Conservation (phyloP, 2,888 invertebrate species). For the Cotesia congregata region DNA sequence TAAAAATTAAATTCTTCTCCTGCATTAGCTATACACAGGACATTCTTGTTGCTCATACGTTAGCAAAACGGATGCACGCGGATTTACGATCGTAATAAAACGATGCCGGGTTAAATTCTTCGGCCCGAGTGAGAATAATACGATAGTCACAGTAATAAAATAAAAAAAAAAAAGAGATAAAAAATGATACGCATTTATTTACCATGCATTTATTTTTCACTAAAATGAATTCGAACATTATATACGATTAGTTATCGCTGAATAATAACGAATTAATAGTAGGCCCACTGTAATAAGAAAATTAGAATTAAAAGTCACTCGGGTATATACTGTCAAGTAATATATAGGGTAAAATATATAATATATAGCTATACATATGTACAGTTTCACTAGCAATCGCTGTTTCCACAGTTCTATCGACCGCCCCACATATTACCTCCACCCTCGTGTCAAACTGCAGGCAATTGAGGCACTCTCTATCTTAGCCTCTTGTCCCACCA, state of each 20-base stretch:
- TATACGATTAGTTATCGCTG: background rate
- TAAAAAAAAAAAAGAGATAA: background rate
- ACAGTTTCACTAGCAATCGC: background rate
- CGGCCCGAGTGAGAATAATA: slow-evolving; percentile 7
- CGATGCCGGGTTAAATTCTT: slow-evolving; percentile 34
- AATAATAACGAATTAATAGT: background rate
- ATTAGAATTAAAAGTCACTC: background rate
- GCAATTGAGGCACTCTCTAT: slow-evolving; percentile 52
- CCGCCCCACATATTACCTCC: slow-evolving; percentile 60
- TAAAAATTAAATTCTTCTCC: slow-evolving; percentile 2
- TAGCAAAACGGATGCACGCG: slow-evolving; percentile 43
- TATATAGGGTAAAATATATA: slow-evolving; percentile 3
- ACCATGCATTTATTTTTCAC: background rate
- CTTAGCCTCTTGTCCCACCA: slow-evolving; percentile 1
- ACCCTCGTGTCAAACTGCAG: slow-evolving; percentile 52
- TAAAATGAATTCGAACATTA: background rate
- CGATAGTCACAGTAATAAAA: background rate
- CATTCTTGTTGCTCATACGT: slow-evolving; percentile 36
- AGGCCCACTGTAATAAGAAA: background rate
- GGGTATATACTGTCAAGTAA: slow-evolving; percentile 11
- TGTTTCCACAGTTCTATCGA: slow-evolving; percentile 54
- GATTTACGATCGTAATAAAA: slow-evolving; percentile 49
- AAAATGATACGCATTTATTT: background rate
- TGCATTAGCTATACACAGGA: background rate
- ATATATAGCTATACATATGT: slow-evolving; percentile 8